Evolutionary conservation across 2,888 invertebrate species (phyloP), one percentile per base, ranked within the genome.

Genomic region (Amiota minor): DNA sequence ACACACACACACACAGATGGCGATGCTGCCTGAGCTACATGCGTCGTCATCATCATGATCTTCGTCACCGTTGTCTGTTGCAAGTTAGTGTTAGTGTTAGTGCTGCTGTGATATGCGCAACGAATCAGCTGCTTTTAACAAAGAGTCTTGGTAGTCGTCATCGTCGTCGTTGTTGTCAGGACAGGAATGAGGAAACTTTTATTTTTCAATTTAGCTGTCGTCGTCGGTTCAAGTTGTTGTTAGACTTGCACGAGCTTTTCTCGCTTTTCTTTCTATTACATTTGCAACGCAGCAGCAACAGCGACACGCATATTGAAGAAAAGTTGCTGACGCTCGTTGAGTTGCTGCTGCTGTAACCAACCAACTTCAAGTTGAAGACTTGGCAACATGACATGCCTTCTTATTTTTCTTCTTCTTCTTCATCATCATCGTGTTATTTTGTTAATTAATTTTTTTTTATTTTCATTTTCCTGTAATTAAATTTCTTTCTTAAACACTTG

Each of bases 101-200:
- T 49, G 18, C 50, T 69, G 23, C n/a, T 56, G 50, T 79, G 81
- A 86, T 80, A 82, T 78, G 83, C 83, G 79, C 78, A 79, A 70
- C 83, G 80, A 83, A 83, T 83, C 77, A 78, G 77, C 77, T 85
- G 77, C 77, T 85, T 82, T 80, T 81, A 85, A 73, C 78, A 67
- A 23, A 70, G 73, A 65, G 35, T 62, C 62, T n/a, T 23, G 14
- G 14, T 35, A 62, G 61, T 23, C 23, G 3, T 23, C 23, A 3
- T 23, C 23, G 59, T 71, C 9, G 2, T 56, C 62, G 71, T 55
- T 67, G 45, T 79, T 74, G 76, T 73, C 75, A 75, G 72, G 73
- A 76, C 85, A 81, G 83, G 83, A 84, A 59, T 59, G 83, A 86
- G 83, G 86, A 84, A 83, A 79, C 79, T 68, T 61, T 70, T 70